Evolutionary conservation across 1,140 invertebrate species (phyloP), one percentile per base, ranked within the genome.

Genomic region (Penaeus japonicus): DNA sequence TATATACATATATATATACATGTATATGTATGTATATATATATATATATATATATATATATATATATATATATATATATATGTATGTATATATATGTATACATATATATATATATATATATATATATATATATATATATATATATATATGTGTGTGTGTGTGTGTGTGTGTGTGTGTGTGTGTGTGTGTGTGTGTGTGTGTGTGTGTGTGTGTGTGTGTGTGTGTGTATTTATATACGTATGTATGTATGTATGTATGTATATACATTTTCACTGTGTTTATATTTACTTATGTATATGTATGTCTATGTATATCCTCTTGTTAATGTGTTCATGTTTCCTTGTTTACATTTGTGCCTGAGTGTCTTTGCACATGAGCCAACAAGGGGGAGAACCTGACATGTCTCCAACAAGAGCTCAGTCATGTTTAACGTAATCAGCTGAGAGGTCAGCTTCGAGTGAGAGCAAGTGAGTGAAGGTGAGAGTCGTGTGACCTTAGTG

Each of bases 51-150:
- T 27, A 2, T 27, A 70, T 70, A 70, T 70, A 27, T 70, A 70
- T 27, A 70, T 70, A 70, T 27, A 70, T 70, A 70, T 70, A 70
- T 70, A 70, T 3, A 70, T 70, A 70, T 27, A 70, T 70, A 70
- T 27, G 27, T 70, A 70, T 27, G 27, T 70, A 70, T 70, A 70
- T 70, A 70, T 27, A 70, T 70, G 27, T n/a, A 70, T 70, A 27
- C 10, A 27, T 70, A 27, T 24, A 70, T 24, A 27, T 24, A 70
- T 24, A 27, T 24, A 70, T 5, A 27, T 24, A 70, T 24, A 70
- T 70, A 70, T 70, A 27, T 70, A 27, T 70, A 27, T 70, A 27
- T 73, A 73, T 73, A 73, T 73, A 73, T 73, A 73, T 73, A 73
- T 73, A 7, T 73, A 30, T 73, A 73, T 73, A 73, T 30, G 27